A percentile compares a stretch with the other conserved stretches of the same genome.
These are phyloP conservation scores for Phymatocera aterrima DNA, from an alignment of 2,888 invertebrate genomes.

Conservation along the genomic window DNA sequence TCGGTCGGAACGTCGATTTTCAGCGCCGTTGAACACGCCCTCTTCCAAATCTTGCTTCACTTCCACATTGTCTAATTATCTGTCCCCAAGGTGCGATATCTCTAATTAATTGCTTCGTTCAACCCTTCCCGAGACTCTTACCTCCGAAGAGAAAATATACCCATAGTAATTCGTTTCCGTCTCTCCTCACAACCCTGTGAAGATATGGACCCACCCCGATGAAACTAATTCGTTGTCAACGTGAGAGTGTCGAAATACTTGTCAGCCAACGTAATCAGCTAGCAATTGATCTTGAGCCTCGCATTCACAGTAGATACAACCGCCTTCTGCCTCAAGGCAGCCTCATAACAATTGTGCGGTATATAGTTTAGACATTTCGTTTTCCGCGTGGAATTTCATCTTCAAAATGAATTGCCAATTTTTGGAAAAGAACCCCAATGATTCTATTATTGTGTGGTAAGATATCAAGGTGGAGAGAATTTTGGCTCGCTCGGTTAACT, in stretches of 20 bases:
- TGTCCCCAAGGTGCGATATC: constrained; percentile 18
- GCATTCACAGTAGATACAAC: background rate
- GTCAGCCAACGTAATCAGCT: background rate
- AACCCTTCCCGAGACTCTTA: constrained; percentile 13
- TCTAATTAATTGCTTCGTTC: constrained; percentile 32
- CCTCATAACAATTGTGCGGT: background rate
- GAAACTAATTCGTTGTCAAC: constrained; percentile 23
- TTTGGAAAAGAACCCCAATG: background rate
- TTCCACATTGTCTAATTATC: constrained; percentile 22
- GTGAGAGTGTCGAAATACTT: constrained; percentile 18
- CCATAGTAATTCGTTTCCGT: background rate
- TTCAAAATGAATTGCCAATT: background rate
- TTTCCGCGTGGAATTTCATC: background rate
- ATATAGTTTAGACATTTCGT: background rate
- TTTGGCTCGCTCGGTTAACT: too few relatives aligned
- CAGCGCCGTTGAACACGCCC: background rate
- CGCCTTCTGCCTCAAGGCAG: background rate
- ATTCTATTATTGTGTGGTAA: too few relatives aligned
- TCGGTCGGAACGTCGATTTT: background rate
- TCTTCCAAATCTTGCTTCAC: background rate
- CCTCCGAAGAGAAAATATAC: constrained; percentile 27
- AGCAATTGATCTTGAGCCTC: constrained; percentile 17
- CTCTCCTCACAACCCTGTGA: background rate
- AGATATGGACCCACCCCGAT: constrained; percentile 5
- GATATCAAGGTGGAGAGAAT: background rate